A percentile compares a stretch with the other conserved stretches of the same genome.
phyloP scores from a whole-genome alignment of 1,140 invertebrate genomes.

The Tenebrio molitor region DNA sequence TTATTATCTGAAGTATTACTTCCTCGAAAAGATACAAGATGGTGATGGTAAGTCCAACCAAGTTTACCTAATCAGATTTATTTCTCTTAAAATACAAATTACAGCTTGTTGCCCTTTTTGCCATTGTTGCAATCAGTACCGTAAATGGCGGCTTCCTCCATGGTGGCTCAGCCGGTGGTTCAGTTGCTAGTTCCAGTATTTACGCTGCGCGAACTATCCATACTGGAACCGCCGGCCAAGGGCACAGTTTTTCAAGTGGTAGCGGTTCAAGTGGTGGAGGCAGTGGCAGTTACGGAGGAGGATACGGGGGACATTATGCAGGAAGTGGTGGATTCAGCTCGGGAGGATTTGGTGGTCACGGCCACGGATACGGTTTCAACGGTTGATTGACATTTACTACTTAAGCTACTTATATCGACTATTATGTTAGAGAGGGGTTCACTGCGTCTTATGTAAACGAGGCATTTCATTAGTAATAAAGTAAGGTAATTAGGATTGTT shows the following conservation, averaged over 20 bases:
- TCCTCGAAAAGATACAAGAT: not conserved
- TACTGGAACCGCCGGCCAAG: not conserved
- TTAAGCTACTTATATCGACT: not conserved
- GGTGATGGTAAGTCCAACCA: constrained; percentile 7
- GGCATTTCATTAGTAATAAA: not conserved
- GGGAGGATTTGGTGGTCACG: constrained; percentile 3
- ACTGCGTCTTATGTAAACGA: constrained; percentile 7
- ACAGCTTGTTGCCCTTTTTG: not conserved
- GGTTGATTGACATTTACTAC: not conserved
- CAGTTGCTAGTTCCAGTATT: not conserved
- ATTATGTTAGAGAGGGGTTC: not conserved
- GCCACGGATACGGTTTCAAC: constrained; percentile 3
- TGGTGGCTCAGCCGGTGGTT: not conserved
- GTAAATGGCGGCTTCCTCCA: constrained; percentile 13
- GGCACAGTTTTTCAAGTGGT: not conserved
- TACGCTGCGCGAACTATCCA: constrained; percentile 1
- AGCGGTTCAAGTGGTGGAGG: not conserved
- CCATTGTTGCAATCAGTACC: not conserved
- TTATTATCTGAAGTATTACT: not conserved
- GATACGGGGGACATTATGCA: not conserved
- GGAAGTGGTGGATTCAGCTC: constrained; percentile 13
- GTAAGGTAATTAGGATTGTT: not conserved
- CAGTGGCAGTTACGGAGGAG: constrained; percentile 20
- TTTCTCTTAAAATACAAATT: constrained; percentile 1
- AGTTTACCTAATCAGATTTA: not conserved